phyloP scores from a whole-genome alignment of 2,113 vertebrate species.

The Python bivittatus region DNA sequence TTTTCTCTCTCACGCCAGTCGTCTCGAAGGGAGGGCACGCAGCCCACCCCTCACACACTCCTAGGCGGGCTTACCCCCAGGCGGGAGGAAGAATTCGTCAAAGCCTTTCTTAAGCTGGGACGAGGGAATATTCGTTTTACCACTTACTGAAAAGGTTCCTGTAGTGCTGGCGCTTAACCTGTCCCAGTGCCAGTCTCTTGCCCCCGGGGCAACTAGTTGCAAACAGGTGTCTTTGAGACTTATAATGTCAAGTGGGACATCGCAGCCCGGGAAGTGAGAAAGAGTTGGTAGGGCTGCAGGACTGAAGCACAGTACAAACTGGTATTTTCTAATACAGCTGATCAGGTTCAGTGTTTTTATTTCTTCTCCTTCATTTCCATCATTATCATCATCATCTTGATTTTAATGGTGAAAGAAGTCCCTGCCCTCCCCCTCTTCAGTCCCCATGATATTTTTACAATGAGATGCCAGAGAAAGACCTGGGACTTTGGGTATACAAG shows the following conservation, averaged over 20 bases:
- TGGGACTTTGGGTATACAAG: background rate
- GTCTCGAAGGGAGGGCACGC: background rate
- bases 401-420: background rate
- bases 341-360: background rate
- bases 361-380: background rate
- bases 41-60: background rate
- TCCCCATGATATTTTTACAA: background rate
- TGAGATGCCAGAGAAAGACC: background rate
- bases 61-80: background rate
- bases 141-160: background rate
- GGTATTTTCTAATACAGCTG: background rate
- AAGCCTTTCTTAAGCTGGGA: background rate
- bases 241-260: background rate
- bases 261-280: background rate
- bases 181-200: background rate
- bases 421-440: background rate
- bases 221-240: background rate
- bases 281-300: background rate
- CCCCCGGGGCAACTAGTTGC: too few relatives aligned
- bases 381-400: background rate
- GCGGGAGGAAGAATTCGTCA: background rate
- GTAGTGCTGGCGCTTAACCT: background rate
- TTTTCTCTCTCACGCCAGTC: background rate
- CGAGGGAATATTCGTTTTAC: background rate
- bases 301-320: background rate